Evolutionary conservation across 2,113 vertebrate species (phyloP).

Genomic region (Peucedramus taeniatus): DNA sequence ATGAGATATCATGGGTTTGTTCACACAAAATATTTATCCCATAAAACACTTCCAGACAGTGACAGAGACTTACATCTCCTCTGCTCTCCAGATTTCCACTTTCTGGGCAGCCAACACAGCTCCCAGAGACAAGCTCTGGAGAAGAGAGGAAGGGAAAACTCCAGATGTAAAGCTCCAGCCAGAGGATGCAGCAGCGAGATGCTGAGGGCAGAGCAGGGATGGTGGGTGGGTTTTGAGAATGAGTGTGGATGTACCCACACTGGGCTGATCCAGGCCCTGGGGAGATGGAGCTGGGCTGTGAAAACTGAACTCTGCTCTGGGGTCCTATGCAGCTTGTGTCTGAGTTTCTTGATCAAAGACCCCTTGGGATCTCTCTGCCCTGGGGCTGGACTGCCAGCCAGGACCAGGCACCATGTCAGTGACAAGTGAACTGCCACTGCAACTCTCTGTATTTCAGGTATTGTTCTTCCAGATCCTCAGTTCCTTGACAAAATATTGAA

Average conservation of each 20-base stretch:
- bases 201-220: not conserved
- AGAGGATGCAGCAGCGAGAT: not conserved
- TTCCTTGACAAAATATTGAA: not conserved
- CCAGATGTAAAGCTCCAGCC: not conserved
- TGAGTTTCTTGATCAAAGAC: not conserved
- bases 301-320: not conserved
- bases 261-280: not conserved
- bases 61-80: not conserved
- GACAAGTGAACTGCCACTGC: not conserved
- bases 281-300: not conserved
- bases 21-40: not conserved
- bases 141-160: not conserved
- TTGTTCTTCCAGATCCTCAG: not conserved
- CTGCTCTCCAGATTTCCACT: not conserved
- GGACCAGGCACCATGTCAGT: fast-evolving
- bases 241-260: not conserved
- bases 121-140: not conserved
- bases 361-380: not conserved
- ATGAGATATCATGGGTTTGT: not conserved
- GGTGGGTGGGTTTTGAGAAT: not conserved
- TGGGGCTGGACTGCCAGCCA: not conserved
- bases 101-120: not conserved
- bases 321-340: not conserved
- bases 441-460: not conserved
- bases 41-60: not conserved